Conservation (phyloP, 2,797 vertebrate species). For the Lepidocolaptes lacrymiger region DNA sequence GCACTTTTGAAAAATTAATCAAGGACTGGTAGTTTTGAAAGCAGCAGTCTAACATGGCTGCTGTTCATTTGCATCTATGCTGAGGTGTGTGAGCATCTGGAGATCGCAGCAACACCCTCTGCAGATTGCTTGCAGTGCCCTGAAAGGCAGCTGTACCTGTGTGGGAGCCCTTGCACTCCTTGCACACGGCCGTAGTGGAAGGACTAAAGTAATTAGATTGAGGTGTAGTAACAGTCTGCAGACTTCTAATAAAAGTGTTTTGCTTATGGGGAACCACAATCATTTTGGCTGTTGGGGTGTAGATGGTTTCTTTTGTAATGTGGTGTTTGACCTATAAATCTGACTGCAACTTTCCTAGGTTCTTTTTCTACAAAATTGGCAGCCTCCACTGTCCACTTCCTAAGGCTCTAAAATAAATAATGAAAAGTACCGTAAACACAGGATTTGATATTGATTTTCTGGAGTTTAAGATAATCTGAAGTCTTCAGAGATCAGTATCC, state of each 20-base stretch:
- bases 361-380: conserved; percentile 7
- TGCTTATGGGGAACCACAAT: neutral
- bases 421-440: conserved; percentile 52
- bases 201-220: neutral
- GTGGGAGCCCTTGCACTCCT: neutral
- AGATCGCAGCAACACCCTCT: fast-evolving
- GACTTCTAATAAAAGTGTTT: neutral
- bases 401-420: conserved; percentile 58
- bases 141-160: neutral
- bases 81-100: neutral
- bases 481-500: conserved; percentile 55
- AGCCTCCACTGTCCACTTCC: conserved; percentile 18
- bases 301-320: neutral
- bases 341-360: neutral
- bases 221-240: neutral
- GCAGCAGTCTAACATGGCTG: neutral
- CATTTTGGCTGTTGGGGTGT: neutral
- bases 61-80: neutral
- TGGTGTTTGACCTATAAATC: neutral
- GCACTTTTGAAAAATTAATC: neutral
- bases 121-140: neutral
- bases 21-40: neutral
- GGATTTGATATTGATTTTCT: conserved; percentile 64
- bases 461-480: conserved; percentile 66
- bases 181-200: neutral